Evolutionary conservation across 2,797 vertebrate genomes (phyloP).

Genomic region (Nyctalus aviator): DNA sequence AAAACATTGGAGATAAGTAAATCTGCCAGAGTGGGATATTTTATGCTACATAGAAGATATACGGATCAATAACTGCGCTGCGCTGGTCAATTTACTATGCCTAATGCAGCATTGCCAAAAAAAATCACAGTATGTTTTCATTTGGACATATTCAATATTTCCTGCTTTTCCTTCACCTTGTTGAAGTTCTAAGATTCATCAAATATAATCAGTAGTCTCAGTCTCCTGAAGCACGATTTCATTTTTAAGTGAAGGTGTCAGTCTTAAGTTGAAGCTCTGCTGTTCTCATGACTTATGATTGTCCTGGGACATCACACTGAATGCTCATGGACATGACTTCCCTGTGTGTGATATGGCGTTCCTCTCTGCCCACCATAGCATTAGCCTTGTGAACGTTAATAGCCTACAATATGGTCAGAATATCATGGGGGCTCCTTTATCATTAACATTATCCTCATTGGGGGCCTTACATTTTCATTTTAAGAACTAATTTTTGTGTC

Average conservation of each 20-base stretch:
- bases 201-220: conserved; percentile 1
- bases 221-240: conserved; percentile 24
- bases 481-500: background rate
- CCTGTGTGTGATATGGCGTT: background rate
- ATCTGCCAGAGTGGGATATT: background rate
- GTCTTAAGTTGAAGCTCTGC: background rate
- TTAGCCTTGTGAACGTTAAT: background rate
- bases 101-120: conserved; percentile 42
- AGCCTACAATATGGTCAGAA: conserved; percentile 5
- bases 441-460: background rate
- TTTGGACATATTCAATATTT: conserved; percentile 18
- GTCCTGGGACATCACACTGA: background rate
- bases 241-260: background rate
- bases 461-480: conserved; percentile 1
- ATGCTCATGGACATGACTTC: background rate
- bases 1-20: conserved; percentile 37
- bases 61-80: conserved; percentile 2
- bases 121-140: background rate
- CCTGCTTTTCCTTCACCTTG: background rate
- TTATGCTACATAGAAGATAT: conserved; percentile 5
- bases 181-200: conserved; percentile 53
- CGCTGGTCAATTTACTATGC: background rate
- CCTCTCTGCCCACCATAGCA: background rate
- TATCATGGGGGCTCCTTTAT: background rate
- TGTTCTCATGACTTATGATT: background rate